These are phyloP conservation scores for Ophion costatus DNA, from an alignment of 2,888 invertebrate species.

Conservation along the genomic window DNA sequence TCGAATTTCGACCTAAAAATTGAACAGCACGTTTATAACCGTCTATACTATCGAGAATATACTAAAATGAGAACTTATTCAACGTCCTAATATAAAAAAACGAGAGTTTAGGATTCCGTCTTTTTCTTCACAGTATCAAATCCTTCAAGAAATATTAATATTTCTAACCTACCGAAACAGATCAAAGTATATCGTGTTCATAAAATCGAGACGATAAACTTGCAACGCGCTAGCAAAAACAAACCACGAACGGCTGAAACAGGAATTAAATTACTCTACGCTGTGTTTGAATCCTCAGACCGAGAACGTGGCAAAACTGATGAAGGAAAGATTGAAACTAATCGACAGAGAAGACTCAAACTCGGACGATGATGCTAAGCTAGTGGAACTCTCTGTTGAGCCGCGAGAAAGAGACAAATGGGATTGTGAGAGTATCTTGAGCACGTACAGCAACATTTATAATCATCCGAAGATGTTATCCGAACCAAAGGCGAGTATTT, in stretches of 20 bases:
- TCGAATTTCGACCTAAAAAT: too few species aligned
- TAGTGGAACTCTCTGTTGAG: conserved; percentile 86
- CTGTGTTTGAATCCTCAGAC: conserved; percentile 68
- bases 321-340: conserved; percentile 78
- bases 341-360: conserved; percentile 71
- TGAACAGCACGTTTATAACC: too few species aligned
- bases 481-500: conserved; percentile 86
- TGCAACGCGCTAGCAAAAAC: background rate
- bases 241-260: background rate
- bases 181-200: too few species aligned
- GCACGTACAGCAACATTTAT: conserved; percentile 95
- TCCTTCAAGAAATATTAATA: too few species aligned
- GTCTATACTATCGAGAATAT: too few species aligned
- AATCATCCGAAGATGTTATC: conserved; percentile 96
- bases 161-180: too few species aligned
- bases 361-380: conserved; percentile 85
- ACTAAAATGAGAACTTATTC: too few species aligned
- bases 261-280: background rate
- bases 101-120: too few species aligned
- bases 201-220: too few species aligned
- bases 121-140: too few species aligned
- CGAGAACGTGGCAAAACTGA: conserved; percentile 77
- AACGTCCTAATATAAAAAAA: too few species aligned
- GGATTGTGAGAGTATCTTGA: conserved; percentile 96
- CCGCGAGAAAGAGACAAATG: conserved; percentile 89